A percentile compares a stretch with the other conserved stretches of the same genome.
These are phyloP conservation scores for Spilosoma lubricipeda DNA, from an alignment of 2,888 invertebrate species.

Conservation along the genomic window DNA sequence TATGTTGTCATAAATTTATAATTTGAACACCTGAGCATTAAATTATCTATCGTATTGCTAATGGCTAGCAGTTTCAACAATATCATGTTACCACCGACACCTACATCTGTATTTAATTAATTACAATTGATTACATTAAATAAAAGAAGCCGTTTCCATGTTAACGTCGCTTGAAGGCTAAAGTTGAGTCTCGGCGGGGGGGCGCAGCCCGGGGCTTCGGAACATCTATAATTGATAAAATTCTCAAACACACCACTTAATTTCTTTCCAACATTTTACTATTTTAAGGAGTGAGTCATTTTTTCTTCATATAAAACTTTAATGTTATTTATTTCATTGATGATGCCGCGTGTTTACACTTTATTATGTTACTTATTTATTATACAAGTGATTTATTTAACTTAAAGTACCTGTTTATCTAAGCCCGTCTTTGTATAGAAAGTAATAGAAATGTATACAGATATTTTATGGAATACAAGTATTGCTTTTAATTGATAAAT, in stretches of 20 bases:
- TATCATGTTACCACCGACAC: conserved; percentile 52
- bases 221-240: conserved; percentile 78
- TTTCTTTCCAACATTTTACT: conserved; percentile 71
- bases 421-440: conserved; percentile 19
- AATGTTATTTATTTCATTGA: conserved; percentile 49
- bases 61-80: conserved; percentile 41
- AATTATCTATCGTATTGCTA: conserved; percentile 29
- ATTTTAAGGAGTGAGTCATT: conserved; percentile 66
- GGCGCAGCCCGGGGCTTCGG: conserved; percentile 52
- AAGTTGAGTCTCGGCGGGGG: conserved; percentile 62
- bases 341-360: conserved; percentile 42
- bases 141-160: conserved; percentile 56
- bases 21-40: conserved; percentile 47
- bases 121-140: conserved; percentile 49
- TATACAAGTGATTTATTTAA: conserved; percentile 35
- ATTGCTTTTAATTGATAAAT: conserved; percentile 32
- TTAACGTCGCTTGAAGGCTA: conserved; percentile 42
- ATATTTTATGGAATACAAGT: conserved; percentile 32
- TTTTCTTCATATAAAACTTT: conserved; percentile 52
- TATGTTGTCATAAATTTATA: conserved; percentile 43
- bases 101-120: conserved; percentile 43
- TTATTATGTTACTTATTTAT: conserved; percentile 33
- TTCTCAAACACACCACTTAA: conserved; percentile 74
- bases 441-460: conserved; percentile 21
- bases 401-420: conserved; percentile 11